Percentiles rank a stretch among this genome's conserved stretches.
Evolutionary conservation across 2,797 vertebrate genomes (phyloP).

Genomic region (Pangasius krempfi): DNA sequence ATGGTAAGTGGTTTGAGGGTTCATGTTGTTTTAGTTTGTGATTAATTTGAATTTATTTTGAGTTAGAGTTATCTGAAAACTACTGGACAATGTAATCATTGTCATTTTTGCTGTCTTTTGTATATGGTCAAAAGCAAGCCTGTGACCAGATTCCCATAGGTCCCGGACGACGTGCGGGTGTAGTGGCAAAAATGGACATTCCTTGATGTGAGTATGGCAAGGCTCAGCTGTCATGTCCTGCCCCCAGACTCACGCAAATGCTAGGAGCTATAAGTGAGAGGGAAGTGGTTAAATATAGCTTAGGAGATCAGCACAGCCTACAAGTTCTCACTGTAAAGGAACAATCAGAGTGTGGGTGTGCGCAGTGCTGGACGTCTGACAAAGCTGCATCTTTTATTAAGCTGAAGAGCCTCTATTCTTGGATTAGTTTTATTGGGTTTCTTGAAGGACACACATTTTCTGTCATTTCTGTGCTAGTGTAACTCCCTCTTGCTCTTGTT

Average conservation of each 20-base stretch:
- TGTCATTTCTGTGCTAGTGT: slow-evolving; percentile 29
- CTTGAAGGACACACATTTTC: slow-evolving; percentile 70
- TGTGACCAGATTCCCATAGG: slow-evolving; percentile 11
- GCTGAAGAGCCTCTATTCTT: slow-evolving; percentile 69
- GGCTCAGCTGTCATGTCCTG: slow-evolving; percentile 85
- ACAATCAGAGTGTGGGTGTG: slow-evolving; percentile 69
- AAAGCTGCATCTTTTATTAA: slow-evolving; percentile 66
- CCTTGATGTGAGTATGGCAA: slow-evolving; percentile 72
- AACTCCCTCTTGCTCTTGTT: slow-evolving; percentile 46
- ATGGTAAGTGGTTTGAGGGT: slow-evolving; percentile 30
- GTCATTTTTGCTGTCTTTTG: slow-evolving; percentile 5
- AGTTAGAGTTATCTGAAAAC: slow-evolving; percentile 15
- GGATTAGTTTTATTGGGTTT: slow-evolving; percentile 28
- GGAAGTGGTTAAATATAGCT: slow-evolving; percentile 95
- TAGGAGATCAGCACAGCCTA: slow-evolving; percentile 69
- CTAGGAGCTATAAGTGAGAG: slow-evolving; percentile 86
- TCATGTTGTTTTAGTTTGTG: slow-evolving; percentile 17
- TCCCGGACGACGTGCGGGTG: slow-evolving; percentile 51
- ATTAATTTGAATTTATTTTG: slow-evolving; percentile 16
- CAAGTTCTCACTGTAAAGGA: slow-evolving; percentile 75
- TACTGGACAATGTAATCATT: slow-evolving; percentile 2
- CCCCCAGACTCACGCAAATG: slow-evolving; percentile 85
- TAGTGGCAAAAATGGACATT: slow-evolving; percentile 67
- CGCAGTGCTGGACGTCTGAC: slow-evolving; percentile 74
- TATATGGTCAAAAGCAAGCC: slow-evolving; percentile 5